phyloP scores from a whole-genome alignment of 2,888 invertebrate genomes.

The Hydraecia micacea region DNA sequence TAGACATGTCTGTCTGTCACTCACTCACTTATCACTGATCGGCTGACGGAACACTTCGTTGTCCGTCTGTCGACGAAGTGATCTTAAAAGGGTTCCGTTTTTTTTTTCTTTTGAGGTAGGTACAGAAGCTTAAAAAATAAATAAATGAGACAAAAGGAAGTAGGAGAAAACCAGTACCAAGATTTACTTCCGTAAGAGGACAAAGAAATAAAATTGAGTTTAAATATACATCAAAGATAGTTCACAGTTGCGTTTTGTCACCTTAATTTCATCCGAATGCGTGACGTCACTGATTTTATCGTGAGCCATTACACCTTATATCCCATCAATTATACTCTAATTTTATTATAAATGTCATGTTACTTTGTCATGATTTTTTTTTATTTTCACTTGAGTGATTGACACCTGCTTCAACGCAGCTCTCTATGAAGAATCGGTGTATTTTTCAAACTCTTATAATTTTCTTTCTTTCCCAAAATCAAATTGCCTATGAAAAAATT shows the following conservation, averaged over 20 bases:
- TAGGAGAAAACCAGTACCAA: neutral
- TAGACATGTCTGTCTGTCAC: neutral
- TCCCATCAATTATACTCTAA: conserved; percentile 28
- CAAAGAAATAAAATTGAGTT: neutral
- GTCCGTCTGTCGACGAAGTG: neutral
- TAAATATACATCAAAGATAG: neutral
- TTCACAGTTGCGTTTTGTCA: neutral
- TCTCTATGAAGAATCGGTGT: neutral
- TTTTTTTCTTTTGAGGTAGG: neutral
- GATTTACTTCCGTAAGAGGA: neutral
- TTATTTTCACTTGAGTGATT: neutral
- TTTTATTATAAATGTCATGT: conserved; percentile 9
- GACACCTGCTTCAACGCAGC: neutral
- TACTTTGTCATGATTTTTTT: neutral
- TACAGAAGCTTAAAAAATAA: neutral
- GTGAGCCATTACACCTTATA: conserved; percentile 25
- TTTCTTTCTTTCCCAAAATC: neutral
- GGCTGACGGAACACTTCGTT: no score
- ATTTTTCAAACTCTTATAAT: neutral
- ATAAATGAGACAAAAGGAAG: neutral
- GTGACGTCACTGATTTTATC: conserved; percentile 35
- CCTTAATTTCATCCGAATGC: neutral
- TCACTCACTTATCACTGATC: no score
- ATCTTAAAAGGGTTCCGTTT: neutral
- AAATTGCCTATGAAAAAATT: neutral